These are phyloP conservation scores for Dicerorhinus sumatrensis DNA, from an alignment of 2,113 vertebrate species.

Conservation along the genomic window DNA sequence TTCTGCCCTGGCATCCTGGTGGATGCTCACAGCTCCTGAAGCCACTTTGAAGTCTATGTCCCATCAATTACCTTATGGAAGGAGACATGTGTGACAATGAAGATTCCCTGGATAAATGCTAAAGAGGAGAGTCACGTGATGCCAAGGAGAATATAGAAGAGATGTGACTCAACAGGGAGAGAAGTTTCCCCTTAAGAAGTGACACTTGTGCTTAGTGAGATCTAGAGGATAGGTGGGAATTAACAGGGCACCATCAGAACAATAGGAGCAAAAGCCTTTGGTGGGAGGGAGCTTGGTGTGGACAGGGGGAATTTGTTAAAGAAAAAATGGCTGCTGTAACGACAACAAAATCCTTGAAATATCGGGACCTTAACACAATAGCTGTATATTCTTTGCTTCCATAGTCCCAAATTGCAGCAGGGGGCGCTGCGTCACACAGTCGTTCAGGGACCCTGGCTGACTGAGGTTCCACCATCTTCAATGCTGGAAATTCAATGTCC, in stretches of 20 bases:
- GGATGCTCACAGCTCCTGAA: neutral
- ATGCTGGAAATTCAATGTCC: neutral
- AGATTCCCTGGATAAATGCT: neutral
- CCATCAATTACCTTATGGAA: neutral
- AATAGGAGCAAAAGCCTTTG: neutral
- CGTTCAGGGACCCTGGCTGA: neutral
- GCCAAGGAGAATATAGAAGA: neutral
- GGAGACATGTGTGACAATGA: neutral
- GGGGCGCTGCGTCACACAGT: rapidly evolving
- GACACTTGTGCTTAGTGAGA: neutral
- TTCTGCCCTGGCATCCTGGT: neutral
- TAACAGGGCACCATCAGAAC: neutral
- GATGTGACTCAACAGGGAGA: neutral
- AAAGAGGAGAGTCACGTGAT: neutral
- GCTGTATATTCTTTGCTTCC: neutral
- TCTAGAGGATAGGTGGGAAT: neutral
- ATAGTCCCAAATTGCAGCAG: neutral
- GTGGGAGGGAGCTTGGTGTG: neutral
- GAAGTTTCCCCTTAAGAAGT: neutral
- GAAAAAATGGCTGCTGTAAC: neutral
- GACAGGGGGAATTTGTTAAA: neutral
- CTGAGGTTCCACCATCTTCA: neutral
- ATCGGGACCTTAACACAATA: neutral
- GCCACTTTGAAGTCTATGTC: neutral
- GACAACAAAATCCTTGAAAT: neutral